Conservation (phyloP, 2,113 vertebrate genomes). For the Aleadryas rufinucha region DNA sequence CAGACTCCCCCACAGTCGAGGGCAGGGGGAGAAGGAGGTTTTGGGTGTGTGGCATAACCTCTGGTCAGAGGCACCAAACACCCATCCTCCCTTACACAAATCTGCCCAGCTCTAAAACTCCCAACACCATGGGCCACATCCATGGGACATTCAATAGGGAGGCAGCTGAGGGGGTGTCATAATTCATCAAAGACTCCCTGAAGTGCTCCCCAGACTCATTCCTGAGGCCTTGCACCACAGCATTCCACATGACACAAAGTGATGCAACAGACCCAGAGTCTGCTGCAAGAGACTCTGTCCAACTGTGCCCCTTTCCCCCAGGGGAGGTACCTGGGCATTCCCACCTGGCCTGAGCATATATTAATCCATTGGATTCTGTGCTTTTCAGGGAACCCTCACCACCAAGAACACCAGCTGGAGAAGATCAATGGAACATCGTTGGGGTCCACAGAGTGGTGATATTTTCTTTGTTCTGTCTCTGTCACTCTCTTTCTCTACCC, state of each 20-base stretch:
- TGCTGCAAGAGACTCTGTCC: background rate
- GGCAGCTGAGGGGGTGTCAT: background rate
- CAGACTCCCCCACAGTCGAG: background rate
- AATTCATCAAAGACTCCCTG: background rate
- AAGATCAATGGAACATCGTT: accelerated
- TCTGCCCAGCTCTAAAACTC: background rate
- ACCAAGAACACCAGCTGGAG: background rate
- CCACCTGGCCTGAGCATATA: background rate
- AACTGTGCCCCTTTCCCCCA: background rate
- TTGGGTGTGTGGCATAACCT: accelerated
- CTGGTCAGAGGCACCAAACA: background rate
- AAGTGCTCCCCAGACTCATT: background rate
- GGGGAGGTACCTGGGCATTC: background rate
- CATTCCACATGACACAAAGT: too few species aligned
- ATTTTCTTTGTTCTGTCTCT: background rate
- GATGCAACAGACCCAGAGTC: background rate
- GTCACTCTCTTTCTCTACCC: background rate
- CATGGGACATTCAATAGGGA: too few species aligned
- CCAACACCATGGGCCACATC: background rate
- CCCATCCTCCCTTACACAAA: background rate
- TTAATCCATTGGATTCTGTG: background rate
- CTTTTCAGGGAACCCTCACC: background rate
- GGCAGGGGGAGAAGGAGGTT: too few species aligned
- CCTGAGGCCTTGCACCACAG: background rate
- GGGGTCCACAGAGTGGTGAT: background rate